A percentile compares a stretch with the other conserved stretches of the same genome.
phyloP scores from a whole-genome alignment of 2,113 vertebrate genomes.

The Bettongia penicillata region DNA sequence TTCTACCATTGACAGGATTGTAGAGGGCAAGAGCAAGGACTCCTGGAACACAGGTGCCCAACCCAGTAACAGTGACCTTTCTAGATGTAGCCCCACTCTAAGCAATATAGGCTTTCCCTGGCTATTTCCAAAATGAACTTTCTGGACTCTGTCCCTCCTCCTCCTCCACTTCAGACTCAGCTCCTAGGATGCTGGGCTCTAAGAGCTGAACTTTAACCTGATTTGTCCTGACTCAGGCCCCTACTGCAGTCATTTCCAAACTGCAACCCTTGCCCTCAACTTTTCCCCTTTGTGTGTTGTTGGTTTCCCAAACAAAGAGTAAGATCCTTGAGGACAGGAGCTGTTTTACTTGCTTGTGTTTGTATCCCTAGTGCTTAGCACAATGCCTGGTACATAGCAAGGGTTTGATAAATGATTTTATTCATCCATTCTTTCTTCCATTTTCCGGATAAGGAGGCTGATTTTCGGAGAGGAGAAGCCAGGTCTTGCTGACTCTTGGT shows the following conservation, averaged over 20 bases:
- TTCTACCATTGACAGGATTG: neutral
- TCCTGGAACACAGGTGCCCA: neutral
- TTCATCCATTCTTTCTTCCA: neutral
- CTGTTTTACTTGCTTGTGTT: neutral
- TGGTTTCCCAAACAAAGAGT: neutral
- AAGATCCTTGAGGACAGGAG: neutral
- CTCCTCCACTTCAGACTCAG: neutral
- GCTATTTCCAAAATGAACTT: neutral
- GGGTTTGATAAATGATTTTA: neutral
- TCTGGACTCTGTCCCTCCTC: neutral
- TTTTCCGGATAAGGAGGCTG: neutral
- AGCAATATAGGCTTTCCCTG: neutral
- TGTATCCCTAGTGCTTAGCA: neutral
- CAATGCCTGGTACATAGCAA: neutral
- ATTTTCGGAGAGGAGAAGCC: neutral
- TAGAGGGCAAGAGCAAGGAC: neutral
- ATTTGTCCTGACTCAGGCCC: neutral
- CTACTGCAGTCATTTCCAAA: neutral
- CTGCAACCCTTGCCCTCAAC: neutral
- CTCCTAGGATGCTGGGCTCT: neutral
- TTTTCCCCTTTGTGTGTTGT: neutral
- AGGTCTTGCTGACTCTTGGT: neutral
- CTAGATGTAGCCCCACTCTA: neutral
- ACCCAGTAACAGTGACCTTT: neutral
- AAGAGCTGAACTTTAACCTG: neutral